Percentiles rank a stretch among this genome's conserved stretches.
Conservation (phyloP, 2,113 vertebrate genomes). For the Paratilapia polleni region DNA sequence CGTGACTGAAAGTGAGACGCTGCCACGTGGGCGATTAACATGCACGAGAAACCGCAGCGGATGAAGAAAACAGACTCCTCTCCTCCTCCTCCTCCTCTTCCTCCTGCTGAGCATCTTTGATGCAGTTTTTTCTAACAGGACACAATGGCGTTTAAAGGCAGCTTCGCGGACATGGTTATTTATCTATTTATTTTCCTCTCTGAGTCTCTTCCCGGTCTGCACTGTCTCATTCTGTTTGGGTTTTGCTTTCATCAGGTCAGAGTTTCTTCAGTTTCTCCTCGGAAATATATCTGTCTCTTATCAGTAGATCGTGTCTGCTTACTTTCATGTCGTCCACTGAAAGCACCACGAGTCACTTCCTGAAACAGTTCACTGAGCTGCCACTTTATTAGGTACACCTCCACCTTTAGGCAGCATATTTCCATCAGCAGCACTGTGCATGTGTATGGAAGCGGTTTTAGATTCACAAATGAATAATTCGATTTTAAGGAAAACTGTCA, state of each 20-base stretch:
- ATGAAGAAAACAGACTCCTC: neutral
- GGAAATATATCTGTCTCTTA: neutral
- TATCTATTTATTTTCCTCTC: neutral
- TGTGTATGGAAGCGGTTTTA: neutral
- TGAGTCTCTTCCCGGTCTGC: neutral
- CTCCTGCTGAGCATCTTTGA: neutral
- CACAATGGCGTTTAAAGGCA: neutral
- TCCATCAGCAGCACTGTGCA: too few species aligned
- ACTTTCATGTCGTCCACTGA: neutral
- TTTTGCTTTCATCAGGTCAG: too few species aligned
- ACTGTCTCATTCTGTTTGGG: neutral
- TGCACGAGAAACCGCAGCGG: neutral
- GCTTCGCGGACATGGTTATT: neutral
- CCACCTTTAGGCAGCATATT: too few species aligned
- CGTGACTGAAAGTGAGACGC: neutral
- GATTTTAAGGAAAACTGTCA: fast-evolving
- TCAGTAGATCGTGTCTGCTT: neutral
- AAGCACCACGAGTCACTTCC: neutral
- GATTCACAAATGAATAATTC: neutral
- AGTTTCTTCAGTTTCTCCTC: neutral
- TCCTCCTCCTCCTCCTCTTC: neutral
- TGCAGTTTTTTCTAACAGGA: neutral
- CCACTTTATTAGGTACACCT: neutral
- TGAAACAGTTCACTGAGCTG: neutral
- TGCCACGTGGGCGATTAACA: neutral